A percentile compares a stretch with the other conserved stretches of the same genome.
phyloP scores from a whole-genome alignment of 2,888 invertebrate species.

The Cataglyphis altisquamis region DNA sequence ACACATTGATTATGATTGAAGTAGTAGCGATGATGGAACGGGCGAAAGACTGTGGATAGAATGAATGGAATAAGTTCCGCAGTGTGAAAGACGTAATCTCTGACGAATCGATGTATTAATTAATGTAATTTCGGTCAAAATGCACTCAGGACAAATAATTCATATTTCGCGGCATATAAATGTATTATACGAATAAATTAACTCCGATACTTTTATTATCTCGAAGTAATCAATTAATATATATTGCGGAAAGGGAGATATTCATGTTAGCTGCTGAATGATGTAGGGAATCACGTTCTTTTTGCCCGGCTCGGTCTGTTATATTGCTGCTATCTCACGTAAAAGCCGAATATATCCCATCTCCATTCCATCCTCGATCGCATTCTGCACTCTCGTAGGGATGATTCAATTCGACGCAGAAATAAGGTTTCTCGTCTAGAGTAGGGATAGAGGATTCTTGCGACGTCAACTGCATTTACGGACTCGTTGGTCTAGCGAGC shows the following conservation, averaged over 20 bases:
- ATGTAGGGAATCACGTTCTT: constrained; percentile 25
- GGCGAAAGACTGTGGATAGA: constrained; percentile 50
- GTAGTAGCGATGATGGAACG: constrained; percentile 40
- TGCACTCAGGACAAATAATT: neutral
- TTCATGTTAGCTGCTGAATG: constrained; percentile 8
- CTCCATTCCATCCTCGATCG: constrained; percentile 37
- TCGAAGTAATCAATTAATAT: constrained; percentile 27
- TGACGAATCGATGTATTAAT: neutral
- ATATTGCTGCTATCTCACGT: constrained; percentile 46
- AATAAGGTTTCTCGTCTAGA: constrained; percentile 65
- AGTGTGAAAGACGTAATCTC: constrained; percentile 18
- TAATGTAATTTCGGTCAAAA: neutral
- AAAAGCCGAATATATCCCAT: constrained; percentile 52
- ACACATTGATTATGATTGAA: constrained; percentile 28
- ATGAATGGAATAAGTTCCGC: constrained; percentile 59
- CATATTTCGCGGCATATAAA: neutral
- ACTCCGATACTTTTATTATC: neutral
- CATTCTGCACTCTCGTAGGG: constrained; percentile 49
- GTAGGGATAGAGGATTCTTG: constrained; percentile 58
- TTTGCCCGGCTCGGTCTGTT: constrained; percentile 18
- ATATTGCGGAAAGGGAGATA: neutral
- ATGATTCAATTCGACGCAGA: constrained; percentile 63
- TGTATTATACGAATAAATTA: neutral
- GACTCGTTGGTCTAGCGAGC: constrained; percentile 43
- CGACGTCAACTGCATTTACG: constrained; percentile 58